Conservation (phyloP, 2,888 invertebrate genomes). For the Cephonodes hylas region DNA sequence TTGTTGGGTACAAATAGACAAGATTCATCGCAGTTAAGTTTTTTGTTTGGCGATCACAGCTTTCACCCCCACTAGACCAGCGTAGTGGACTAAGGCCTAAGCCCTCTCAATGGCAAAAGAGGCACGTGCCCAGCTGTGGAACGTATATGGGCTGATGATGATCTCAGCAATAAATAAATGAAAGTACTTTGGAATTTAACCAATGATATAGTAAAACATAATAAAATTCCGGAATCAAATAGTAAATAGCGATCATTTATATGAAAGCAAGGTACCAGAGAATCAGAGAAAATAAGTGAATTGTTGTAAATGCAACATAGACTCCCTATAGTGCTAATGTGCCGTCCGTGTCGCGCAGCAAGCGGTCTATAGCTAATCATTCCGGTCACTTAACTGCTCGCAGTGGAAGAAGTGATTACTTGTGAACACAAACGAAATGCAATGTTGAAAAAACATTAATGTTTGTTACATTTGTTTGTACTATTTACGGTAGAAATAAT, state of each 20-base stretch:
- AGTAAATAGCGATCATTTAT: neutral
- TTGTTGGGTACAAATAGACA: too few species aligned
- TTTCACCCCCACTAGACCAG: too few species aligned
- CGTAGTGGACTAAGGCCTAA: too few species aligned
- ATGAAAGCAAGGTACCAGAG: neutral
- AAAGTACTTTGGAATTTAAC: too few species aligned
- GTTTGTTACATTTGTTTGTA: constrained; percentile 2
- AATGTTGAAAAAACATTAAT: constrained; percentile 6
- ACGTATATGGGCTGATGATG: too few species aligned
- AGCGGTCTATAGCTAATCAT: constrained; percentile 63
- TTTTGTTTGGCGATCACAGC: too few species aligned
- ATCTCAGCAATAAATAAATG: too few species aligned
- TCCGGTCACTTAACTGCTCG: constrained; percentile 64
- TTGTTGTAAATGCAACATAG: constrained; percentile 54
- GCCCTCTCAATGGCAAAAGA: too few species aligned
- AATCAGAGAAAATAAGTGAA: constrained; percentile 27
- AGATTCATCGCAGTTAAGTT: too few species aligned
- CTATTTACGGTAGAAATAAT: neutral
- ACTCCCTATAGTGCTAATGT: constrained; percentile 61
- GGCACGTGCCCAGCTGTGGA: too few species aligned
- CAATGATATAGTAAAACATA: too few species aligned
- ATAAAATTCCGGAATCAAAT: neutral
- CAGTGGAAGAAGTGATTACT: constrained; percentile 57
- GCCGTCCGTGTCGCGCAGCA: constrained; percentile 60
- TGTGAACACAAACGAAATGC: constrained; percentile 26